These are phyloP conservation scores for Australoheros scitulus DNA, from an alignment of 2,113 vertebrate genomes.

Conservation along the genomic window DNA sequence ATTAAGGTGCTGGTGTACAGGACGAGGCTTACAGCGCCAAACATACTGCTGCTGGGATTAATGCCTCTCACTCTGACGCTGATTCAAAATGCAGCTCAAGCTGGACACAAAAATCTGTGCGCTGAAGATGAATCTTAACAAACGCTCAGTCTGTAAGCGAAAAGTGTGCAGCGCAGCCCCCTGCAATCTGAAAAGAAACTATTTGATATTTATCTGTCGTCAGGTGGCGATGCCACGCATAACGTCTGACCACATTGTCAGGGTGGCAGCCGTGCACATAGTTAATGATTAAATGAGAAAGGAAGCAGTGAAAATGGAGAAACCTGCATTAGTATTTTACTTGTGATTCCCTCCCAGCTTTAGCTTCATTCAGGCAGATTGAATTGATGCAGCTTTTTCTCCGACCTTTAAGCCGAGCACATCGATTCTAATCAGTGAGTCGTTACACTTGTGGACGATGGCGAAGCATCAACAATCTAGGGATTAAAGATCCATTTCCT, in stretches of 20 bases:
- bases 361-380: background rate
- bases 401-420: background rate
- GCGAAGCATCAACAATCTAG: conserved; percentile 1
- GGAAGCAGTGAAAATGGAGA: background rate
- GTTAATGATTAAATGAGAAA: background rate
- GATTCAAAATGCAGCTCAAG: conserved; percentile 8
- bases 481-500: conserved; percentile 27
- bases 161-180: background rate
- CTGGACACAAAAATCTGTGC: background rate
- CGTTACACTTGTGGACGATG: background rate
- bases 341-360: background rate
- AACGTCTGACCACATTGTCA: background rate
- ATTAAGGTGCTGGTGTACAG: background rate
- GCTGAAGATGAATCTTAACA: background rate
- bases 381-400: conserved; percentile 35
- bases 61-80: background rate
- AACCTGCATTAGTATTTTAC: conserved; percentile 4
- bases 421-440: conserved; percentile 29
- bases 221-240: background rate
- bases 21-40: background rate
- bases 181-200: background rate
- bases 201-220: background rate
- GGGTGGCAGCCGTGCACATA: background rate
- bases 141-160: background rate
- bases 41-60: background rate